Evolutionary conservation across 2,888 invertebrate species (phyloP).

Genomic region (Diaperis boleti): DNA sequence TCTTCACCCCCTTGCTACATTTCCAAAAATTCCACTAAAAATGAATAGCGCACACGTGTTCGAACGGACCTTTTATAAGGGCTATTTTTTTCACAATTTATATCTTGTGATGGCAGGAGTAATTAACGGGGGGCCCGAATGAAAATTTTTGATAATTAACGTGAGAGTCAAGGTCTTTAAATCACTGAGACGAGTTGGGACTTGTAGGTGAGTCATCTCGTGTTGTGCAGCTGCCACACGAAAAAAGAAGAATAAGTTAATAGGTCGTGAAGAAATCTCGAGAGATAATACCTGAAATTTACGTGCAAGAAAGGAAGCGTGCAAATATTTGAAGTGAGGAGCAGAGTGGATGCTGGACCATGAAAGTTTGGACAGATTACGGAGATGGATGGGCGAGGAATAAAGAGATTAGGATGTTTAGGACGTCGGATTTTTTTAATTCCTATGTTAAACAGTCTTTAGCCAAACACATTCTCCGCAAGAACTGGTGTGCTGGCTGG

Average conservation of each 20-base stretch:
- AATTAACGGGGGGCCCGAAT: constrained; percentile 25
- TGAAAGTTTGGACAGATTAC: constrained; percentile 13
- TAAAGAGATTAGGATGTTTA: no score
- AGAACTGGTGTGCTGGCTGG: no score
- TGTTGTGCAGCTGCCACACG: constrained; percentile 32
- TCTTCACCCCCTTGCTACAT: constrained; percentile 24
- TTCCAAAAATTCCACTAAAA: constrained; percentile 6
- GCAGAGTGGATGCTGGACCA: constrained; percentile 13
- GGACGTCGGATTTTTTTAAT: no score
- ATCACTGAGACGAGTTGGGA: constrained; percentile 33
- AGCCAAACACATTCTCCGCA: no score
- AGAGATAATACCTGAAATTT: constrained; percentile 37
- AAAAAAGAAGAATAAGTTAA: constrained; percentile 33
- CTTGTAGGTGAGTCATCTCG: constrained; percentile 37
- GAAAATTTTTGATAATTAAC: constrained; percentile 26
- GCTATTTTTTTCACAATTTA: constrained; percentile 5
- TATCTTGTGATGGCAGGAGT: constrained; percentile 3
- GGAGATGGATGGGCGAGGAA: constrained; percentile 7
- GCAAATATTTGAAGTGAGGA: constrained; percentile 34
- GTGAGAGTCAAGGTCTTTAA: constrained; percentile 35
- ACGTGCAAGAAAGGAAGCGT: constrained; percentile 21
- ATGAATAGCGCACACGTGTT: constrained; percentile 55
- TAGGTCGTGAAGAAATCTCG: constrained; percentile 38
- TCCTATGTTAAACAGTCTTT: no score
- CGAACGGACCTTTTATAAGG: constrained; percentile 48